Evolutionary conservation across 2,113 vertebrate species (phyloP), one percentile per base, ranked within the genome.

Genomic region (Etheostoma cragini): DNA sequence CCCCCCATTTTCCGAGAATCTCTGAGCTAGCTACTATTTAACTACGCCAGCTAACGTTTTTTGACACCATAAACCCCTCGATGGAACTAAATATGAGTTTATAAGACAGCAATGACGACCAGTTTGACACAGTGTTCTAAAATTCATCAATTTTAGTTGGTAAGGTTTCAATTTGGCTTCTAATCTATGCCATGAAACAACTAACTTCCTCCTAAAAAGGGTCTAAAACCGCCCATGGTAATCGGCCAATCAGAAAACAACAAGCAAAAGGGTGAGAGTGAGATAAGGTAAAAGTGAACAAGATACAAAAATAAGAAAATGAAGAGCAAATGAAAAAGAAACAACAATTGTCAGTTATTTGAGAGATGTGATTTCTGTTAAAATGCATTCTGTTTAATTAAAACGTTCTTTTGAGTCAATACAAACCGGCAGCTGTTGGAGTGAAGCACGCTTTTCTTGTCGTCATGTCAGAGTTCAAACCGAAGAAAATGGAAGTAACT

Each of bases 401-500:
- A 12, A 38, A 38, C 38, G 1, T 35, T 60, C 49, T 0, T 10
- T 45, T 50, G 33, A 52, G 21, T 24, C 19, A 73, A 17, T 22
- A 16, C 8, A 19, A 19, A 63, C 57, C 8, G 30, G 19, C 19
- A 63, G 47, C 33, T 53, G 47, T 47, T 64, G 10, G 15, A 70
- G 24, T 19, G 13, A 58, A 60, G 8, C 12, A 21, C 38, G 24
- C 3, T 30, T 6, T 53, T 30, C 35, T 33, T 46, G 10, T 12
- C 21, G 12, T 54, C 50, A 24, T 72, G 60, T 57, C 26, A 72
- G 61, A 60, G 53, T 49, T 66, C 53, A 58, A 30, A 58, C 22
- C 50, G 45, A 46, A 66, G 42, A 12, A 66, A 66, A 66, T 56
- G 24, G 17, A 46, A 26, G 7, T 45, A 46, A 45, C 50, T 24